Evolutionary conservation across 37 sponge, comb jelly and placozoan genomes (phyloP), one percentile per base, ranked within the genome.

Genomic region (Halisarca cf. caerulea): DNA sequence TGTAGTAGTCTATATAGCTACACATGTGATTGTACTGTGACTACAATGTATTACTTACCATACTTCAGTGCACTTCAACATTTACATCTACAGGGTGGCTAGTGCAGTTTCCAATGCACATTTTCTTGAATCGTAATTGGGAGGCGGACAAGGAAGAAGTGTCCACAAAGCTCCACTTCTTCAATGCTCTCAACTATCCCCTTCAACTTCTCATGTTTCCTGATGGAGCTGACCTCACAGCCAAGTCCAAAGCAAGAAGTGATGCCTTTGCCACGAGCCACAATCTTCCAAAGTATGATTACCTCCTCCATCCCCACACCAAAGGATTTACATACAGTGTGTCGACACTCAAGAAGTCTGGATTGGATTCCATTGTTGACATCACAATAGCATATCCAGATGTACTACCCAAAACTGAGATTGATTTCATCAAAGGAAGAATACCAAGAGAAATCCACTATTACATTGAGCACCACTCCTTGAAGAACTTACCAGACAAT

Each of bases 361-460:
- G 89, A 3, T 64, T 95, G 43, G 96, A 95, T 21, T 75, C 94
- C 25, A 85, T 95, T 61, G 80, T 89, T 62, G 96, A 95, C 54
- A 86, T 95, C 37, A 95, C 96, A 24, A 70, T 95, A 9, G 96
- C 78, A 6, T 95, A 86, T 53, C 94, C 94, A 1, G 93, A 92
- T 35, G 62, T 58, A 9, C 45, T 95, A 32, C 73, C 96, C 18
- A 85, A 81, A 64, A 90, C 88, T 20, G 94, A 92, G 44, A 36
- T 78, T 0, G 83, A 90, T n/a, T 78, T 95, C 21, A 0, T 78
- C 17, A 75, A 64, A 0, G 90, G 91, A 17, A 39, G 33, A 6
- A 66, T 66, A 18, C 95, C 95, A 0, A 84, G 74, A 32, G 92
- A 95, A 42, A 60, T 95, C 0, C 90, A 95, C 66, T 95, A 86